A percentile compares a stretch with the other conserved stretches of the same genome.
These are phyloP conservation scores for Muscicapa striata DNA, from an alignment of 2,797 vertebrate species.

Conservation along the genomic window DNA sequence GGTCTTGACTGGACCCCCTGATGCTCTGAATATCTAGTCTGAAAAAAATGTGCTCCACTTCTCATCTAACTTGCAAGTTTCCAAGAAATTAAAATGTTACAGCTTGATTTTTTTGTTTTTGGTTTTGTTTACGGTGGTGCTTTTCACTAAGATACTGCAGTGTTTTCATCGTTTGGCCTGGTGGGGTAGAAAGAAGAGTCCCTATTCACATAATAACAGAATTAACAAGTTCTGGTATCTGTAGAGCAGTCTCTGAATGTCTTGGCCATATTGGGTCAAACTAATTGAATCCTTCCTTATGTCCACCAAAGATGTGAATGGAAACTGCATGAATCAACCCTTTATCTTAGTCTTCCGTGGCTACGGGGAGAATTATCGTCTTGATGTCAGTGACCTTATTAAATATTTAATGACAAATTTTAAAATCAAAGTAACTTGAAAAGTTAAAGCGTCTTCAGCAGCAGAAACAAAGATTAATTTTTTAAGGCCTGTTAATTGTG, in stretches of 20 bases:
- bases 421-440: neutral
- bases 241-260: neutral
- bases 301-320: neutral
- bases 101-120: neutral
- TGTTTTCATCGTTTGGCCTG: neutral
- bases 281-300: neutral
- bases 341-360: neutral
- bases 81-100: neutral
- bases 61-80: neutral
- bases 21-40: neutral
- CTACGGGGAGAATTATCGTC: neutral
- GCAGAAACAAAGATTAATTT: neutral
- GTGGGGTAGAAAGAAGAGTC: neutral
- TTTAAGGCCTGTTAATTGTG: neutral
- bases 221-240: neutral
- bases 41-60: neutral
- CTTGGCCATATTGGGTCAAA: neutral
- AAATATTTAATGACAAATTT: neutral
- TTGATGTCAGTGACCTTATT: neutral
- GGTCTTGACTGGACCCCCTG: fast-evolving
- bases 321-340: neutral
- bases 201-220: neutral
- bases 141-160: neutral
- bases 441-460: neutral
- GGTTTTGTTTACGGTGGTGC: neutral